Conservation (phyloP, 2,797 vertebrate genomes). For the Molothrus ater region DNA sequence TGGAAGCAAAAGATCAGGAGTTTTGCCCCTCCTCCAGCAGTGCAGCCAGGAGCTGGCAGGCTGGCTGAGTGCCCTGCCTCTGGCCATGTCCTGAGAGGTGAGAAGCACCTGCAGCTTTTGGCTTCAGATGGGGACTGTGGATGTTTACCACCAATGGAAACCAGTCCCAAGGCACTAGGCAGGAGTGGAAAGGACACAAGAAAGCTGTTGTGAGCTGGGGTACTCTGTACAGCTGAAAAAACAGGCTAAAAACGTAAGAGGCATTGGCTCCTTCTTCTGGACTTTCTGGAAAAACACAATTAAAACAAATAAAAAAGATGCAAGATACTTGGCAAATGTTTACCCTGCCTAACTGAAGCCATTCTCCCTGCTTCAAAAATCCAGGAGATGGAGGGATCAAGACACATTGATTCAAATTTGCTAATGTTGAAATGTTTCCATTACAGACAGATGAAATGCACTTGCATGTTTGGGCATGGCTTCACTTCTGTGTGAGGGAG, state of each 20-base stretch:
- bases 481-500: not conserved
- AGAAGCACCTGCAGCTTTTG: not conserved
- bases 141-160: not conserved
- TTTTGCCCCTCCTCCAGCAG: not conserved
- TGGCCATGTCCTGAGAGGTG: slow-evolving; percentile 5
- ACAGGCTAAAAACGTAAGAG: slow-evolving; percentile 3
- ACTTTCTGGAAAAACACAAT: not conserved
- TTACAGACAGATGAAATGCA: not conserved
- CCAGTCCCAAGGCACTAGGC: slow-evolving; percentile 61
- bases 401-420: not conserved
- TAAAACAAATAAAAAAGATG: not conserved
- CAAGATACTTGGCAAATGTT: not conserved
- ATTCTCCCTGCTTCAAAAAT: not conserved
- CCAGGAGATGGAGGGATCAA: not conserved
- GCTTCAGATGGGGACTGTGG: slow-evolving; percentile 23
- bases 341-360: not conserved
- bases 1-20: not conserved
- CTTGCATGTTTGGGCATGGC: not conserved
- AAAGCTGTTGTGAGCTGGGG: not conserved
- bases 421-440: not conserved
- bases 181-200: not conserved
- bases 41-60: not conserved
- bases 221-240: not conserved
- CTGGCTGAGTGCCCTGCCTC: not conserved
- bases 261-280: not conserved